Conservation (phyloP, 2,797 vertebrate species). For the Sternarchorhynchus goeldii region DNA sequence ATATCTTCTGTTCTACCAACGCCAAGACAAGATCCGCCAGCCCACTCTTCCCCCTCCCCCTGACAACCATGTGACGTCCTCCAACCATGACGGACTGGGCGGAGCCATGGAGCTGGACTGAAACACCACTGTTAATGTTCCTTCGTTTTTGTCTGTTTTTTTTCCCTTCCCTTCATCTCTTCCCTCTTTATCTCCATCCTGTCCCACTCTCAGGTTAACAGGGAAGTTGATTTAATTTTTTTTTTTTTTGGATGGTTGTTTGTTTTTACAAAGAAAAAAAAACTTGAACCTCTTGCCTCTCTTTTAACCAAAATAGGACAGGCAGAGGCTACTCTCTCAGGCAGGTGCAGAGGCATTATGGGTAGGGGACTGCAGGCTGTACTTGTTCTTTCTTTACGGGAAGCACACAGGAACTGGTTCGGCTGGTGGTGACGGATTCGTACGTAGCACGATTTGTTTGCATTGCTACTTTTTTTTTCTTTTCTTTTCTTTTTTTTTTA, state of each 20-base stretch:
- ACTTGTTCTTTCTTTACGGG: constrained; percentile 16
- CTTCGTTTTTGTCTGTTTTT: background rate
- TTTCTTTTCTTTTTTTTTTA: background rate
- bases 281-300: constrained; percentile 65
- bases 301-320: constrained; percentile 38
- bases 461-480: background rate
- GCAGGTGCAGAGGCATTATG: constrained; percentile 53
- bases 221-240: constrained; percentile 36
- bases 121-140: constrained; percentile 36
- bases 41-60: constrained; percentile 65
- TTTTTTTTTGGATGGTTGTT: constrained; percentile 14
- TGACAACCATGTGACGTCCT: constrained; percentile 60
- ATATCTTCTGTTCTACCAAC: constrained; percentile 88
- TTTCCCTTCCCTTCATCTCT: constrained; percentile 16
- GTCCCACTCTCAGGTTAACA: constrained; percentile 39
- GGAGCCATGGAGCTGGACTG: constrained; percentile 73
- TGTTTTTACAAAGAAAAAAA: constrained; percentile 45
- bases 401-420: constrained; percentile 24
- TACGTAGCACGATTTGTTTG: background rate
- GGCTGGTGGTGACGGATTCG: constrained; percentile 22
- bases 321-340: constrained; percentile 59
- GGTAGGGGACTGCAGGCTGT: constrained; percentile 27
- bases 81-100: constrained; percentile 51
- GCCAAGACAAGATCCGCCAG: constrained; percentile 80
- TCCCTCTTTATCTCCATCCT: constrained; percentile 31